Percentiles rank a stretch among this genome's conserved stretches.
Evolutionary conservation across 2,113 vertebrate genomes (phyloP).

Genomic region (Aspiorhynchus laticeps): DNA sequence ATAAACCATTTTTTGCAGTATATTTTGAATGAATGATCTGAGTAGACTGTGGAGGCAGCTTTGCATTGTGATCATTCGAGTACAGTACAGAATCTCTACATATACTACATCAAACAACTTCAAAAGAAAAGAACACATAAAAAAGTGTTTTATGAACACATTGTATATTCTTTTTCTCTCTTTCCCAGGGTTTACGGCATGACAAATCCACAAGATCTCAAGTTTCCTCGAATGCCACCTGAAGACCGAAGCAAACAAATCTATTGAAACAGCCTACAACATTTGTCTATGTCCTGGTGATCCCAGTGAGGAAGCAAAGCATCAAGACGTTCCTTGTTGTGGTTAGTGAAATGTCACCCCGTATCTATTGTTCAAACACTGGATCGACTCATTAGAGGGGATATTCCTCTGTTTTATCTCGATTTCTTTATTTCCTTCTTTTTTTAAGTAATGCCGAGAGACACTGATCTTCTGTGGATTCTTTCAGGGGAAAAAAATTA

Average conservation of each 20-base stretch:
- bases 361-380: conserved; percentile 9
- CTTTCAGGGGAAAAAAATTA: conserved; percentile 47
- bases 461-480: conserved; percentile 35
- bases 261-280: background rate
- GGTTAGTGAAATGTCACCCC: conserved; percentile 20
- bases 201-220: background rate
- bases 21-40: background rate
- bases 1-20: background rate
- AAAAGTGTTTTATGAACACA: background rate
- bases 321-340: background rate
- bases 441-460: conserved; percentile 23
- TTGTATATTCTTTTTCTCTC: background rate
- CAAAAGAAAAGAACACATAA: background rate
- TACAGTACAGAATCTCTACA: background rate
- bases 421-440: conserved; percentile 36
- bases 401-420: conserved; percentile 18
- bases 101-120: background rate
- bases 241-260: conserved; percentile 11
- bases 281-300: background rate
- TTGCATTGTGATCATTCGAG: conserved; percentile 6
- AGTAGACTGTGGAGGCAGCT: background rate
- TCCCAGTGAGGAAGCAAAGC: conserved; percentile 14
- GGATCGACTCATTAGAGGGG: conserved; percentile 32
- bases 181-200: background rate
- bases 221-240: background rate